These are phyloP conservation scores for Pelecanus crispus DNA, from an alignment of 2,113 vertebrate species.

Conservation along the genomic window DNA sequence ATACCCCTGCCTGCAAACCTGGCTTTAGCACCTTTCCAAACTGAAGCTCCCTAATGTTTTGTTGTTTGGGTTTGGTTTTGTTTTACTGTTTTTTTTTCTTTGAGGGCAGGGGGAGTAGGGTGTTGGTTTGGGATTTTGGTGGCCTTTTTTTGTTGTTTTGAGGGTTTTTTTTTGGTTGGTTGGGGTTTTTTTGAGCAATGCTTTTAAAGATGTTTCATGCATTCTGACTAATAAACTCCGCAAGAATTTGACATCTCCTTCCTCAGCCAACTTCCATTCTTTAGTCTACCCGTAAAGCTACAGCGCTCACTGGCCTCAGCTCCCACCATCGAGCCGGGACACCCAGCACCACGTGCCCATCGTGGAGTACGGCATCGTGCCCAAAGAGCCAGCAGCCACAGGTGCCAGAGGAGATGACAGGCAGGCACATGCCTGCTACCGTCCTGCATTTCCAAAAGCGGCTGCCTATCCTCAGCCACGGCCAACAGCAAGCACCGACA, in stretches of 20 bases:
- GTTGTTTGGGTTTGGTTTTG: too few relatives aligned
- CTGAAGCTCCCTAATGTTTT: not conserved
- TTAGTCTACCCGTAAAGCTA: not conserved
- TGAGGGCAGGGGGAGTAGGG: too few relatives aligned
- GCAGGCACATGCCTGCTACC: not conserved
- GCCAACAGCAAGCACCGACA: not conserved
- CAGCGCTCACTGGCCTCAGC: fast-evolving
- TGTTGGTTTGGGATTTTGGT: too few relatives aligned
- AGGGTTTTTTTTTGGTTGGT: too few relatives aligned
- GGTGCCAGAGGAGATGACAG: not conserved
- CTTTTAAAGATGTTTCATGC: not conserved
- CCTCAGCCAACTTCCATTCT: not conserved
- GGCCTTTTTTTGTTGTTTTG: too few relatives aligned
- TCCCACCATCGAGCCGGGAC: fast-evolving
- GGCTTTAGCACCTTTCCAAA: not conserved
- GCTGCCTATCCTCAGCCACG: not conserved
- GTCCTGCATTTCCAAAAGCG: not conserved
- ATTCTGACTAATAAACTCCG: not conserved
- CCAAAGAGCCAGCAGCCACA: not conserved
- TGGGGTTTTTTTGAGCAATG: not conserved
- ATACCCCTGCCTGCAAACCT: not conserved
- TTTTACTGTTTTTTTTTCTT: too few relatives aligned
- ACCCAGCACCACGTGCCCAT: not conserved
- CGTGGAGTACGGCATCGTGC: fast-evolving
- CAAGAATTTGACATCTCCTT: not conserved